Evolutionary conservation across 2,888 invertebrate species (phyloP).

Genomic region (Acholoe squamosa): DNA sequence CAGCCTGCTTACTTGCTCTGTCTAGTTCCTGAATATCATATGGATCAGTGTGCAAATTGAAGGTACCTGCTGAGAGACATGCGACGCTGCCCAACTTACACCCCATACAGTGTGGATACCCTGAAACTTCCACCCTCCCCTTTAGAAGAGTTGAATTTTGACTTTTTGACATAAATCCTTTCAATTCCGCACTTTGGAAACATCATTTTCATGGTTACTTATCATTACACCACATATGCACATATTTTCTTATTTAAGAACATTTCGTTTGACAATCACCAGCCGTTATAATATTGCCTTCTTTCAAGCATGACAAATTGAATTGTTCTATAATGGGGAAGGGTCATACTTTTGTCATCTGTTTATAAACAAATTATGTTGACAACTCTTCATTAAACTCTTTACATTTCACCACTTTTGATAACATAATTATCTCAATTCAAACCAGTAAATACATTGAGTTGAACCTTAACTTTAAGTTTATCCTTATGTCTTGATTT

Average conservation of each 20-base stretch:
- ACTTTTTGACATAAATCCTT: slow-evolving; percentile 3
- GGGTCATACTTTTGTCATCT: slow-evolving; percentile 9
- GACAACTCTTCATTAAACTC: neutral
- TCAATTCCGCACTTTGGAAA: neutral
- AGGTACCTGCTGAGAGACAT: neutral
- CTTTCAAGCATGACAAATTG: neutral
- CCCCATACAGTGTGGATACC: neutral
- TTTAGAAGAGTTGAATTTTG: neutral
- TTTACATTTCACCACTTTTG: slow-evolving; percentile 13
- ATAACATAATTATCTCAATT: neutral
- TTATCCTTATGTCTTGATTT: neutral
- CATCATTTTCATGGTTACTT: neutral
- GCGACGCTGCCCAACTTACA: neutral
- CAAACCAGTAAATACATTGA: neutral
- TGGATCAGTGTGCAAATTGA: slow-evolving; percentile 21
- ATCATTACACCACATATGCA: slow-evolving; percentile 32
- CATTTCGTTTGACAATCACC: neutral
- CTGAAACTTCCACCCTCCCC: neutral
- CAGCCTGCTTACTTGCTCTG: neutral
- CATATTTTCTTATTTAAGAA: slow-evolving; percentile 22
- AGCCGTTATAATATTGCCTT: neutral
- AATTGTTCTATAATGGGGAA: neutral
- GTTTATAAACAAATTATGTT: neutral
- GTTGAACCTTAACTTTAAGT: neutral
- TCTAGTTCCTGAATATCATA: neutral